phyloP scores from a whole-genome alignment of 1,140 invertebrate species.

The Leptoteleia sp. region DNA sequence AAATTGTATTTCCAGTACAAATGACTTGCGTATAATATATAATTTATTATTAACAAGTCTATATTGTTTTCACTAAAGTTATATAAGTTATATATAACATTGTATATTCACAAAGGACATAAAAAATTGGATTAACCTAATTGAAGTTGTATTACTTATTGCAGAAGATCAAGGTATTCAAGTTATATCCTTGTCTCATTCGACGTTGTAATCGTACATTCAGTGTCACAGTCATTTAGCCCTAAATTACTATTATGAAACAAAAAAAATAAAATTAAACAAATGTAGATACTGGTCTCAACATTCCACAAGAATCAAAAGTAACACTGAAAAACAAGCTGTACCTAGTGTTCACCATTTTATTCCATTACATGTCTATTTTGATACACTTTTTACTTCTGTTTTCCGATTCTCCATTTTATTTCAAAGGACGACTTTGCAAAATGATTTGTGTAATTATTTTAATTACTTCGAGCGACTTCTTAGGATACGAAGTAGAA shows the following conservation, averaged over 20 bases:
- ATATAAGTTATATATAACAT: too few relatives aligned
- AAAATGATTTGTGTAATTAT: neutral
- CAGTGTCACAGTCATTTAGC: slow-evolving; percentile 10
- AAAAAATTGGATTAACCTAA: slow-evolving; percentile 18
- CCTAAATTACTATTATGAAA: slow-evolving; percentile 3
- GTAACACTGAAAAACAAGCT: too few relatives aligned
- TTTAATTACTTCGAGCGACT: slow-evolving; percentile 4
- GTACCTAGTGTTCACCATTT: neutral
- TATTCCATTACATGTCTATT: too few relatives aligned
- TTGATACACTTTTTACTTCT: neutral
- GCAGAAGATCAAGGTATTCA: slow-evolving; percentile 24
- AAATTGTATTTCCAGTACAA: too few relatives aligned
- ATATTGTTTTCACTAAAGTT: too few relatives aligned
- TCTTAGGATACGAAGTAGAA: neutral
- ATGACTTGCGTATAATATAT: too few relatives aligned
- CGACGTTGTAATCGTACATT: slow-evolving; percentile 1
- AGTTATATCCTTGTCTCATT: slow-evolving; percentile 18
- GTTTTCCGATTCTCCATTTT: neutral
- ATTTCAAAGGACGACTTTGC: neutral
- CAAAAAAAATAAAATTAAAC: neutral
- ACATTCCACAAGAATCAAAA: neutral
- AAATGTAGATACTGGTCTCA: neutral
- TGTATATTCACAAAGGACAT: neutral
- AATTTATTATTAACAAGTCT: too few relatives aligned
- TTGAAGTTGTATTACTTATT: slow-evolving; percentile 7